A percentile compares a stretch with the other conserved stretches of the same genome.
Conservation (phyloP, 2,888 invertebrate species). For the Hirtodrosophila trivittata region DNA sequence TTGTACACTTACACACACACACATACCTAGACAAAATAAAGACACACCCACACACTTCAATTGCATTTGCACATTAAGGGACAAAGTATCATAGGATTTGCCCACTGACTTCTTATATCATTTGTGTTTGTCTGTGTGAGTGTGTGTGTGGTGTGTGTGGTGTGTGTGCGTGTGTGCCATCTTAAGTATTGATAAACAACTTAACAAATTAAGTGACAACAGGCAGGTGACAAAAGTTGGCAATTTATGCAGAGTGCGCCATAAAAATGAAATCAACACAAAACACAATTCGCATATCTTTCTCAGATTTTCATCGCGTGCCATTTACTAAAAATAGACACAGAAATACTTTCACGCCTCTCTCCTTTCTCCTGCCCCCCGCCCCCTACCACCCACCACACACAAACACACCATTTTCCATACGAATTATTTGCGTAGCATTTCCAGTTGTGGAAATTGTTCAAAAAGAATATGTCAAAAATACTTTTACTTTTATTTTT, state of each 20-base stretch:
- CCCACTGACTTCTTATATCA: conserved; percentile 19
- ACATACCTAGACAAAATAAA: no score
- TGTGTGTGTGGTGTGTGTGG: conserved; percentile 2
- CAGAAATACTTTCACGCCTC: no score
- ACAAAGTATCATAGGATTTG: conserved; percentile 11
- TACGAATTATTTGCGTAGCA: no score
- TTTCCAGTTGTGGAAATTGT: no score
- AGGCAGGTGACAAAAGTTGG: conserved; percentile 60
- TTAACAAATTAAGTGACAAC: conserved; percentile 66
- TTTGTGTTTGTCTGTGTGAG: conserved; percentile 1
- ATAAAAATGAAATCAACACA: conserved; percentile 10
- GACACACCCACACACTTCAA: neutral
- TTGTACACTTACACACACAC: conserved; percentile 39
- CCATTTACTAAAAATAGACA: conserved; percentile 3
- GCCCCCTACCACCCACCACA: no score
- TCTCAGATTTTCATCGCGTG: conserved; percentile 22
- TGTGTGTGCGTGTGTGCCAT: neutral
- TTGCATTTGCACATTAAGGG: neutral
- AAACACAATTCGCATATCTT: conserved; percentile 1
- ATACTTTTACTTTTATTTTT: no score
- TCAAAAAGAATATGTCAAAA: no score
- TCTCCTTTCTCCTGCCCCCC: no score
- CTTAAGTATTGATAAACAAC: conserved; percentile 27
- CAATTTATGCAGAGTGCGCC: conserved; percentile 45
- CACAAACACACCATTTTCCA: no score